Percentiles rank a stretch among this genome's conserved stretches.
Conservation (phyloP, 2,888 invertebrate genomes). For the Plebejus anna region DNA sequence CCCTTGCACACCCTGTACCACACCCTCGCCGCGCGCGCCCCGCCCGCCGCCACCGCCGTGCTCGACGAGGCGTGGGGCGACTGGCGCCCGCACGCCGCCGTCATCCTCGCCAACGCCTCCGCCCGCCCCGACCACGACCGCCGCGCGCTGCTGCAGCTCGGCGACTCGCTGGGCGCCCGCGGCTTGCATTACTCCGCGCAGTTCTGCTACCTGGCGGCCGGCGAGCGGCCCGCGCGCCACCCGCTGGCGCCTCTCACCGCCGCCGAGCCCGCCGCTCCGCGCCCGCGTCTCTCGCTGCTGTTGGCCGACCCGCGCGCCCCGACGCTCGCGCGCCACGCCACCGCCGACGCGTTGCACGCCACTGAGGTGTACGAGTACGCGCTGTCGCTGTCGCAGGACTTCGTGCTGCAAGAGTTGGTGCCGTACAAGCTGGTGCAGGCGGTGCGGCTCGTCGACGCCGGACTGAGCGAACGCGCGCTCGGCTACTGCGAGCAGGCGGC, state of each 20-base stretch:
- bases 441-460: conserved; percentile 85
- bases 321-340: conserved; percentile 84
- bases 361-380: conserved; percentile 98
- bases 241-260: conserved; percentile 48
- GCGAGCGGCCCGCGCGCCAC: conserved; percentile 80
- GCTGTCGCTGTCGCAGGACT: conserved; percentile 86
- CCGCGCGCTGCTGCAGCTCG: conserved; percentile 86
- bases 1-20: conserved; percentile 97
- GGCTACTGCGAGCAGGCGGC: conserved; percentile 91
- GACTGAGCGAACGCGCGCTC: conserved; percentile 88
- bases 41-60: conserved; percentile 76
- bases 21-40: conserved; percentile 90
- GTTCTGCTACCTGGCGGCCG: conserved; percentile 96
- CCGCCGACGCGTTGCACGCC: conserved; percentile 92
- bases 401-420: conserved; percentile 87
- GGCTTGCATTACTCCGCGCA: conserved; percentile 95
- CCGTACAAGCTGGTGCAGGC: conserved; percentile 92
- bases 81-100: conserved; percentile 98
- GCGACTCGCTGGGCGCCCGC: conserved; percentile 84
- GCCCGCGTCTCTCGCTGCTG: conserved; percentile 86
- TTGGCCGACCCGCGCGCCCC: conserved; percentile 85
- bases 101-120: conserved; percentile 93
- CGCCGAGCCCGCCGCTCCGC: conserved; percentile 52
- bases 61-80: conserved; percentile 90
- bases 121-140: conserved; percentile 87